Percentiles rank a stretch among this genome's conserved stretches.
Conservation (phyloP, 1,140 invertebrate species). For the Dolichoris vasculosae region DNA sequence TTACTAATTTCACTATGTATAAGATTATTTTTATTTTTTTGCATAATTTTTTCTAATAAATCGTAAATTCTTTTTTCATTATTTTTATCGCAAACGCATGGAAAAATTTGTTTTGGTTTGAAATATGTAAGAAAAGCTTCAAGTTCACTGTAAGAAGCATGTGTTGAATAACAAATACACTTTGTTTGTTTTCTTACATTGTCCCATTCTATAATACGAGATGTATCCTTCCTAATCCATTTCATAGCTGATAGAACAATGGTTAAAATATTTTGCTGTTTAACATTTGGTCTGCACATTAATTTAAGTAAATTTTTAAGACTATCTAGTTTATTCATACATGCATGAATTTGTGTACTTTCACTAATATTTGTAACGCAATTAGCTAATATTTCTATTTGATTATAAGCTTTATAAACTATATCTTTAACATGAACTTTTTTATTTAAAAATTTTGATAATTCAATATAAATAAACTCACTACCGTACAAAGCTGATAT, state of each 20-base stretch:
- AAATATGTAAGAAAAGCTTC: constrained; percentile 75
- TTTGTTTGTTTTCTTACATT: constrained; percentile 58
- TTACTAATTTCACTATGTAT: constrained; percentile 17
- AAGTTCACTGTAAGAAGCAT: constrained; percentile 78
- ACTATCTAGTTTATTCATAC: constrained; percentile 58
- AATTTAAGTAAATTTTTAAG: constrained; percentile 45
- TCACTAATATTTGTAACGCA: constrained; percentile 66
- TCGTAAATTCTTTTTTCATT: constrained; percentile 43
- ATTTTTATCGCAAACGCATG: constrained; percentile 71
- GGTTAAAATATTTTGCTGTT: constrained; percentile 61
- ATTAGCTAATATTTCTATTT: constrained; percentile 68
- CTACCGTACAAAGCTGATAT: constrained; percentile 77
- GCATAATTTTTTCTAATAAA: constrained; percentile 58
- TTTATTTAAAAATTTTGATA: constrained; percentile 73
- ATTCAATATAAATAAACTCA: constrained; percentile 78
- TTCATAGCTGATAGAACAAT: constrained; percentile 75
- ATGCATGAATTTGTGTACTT: constrained; percentile 72
- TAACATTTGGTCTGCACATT: constrained; percentile 57
- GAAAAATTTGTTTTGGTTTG: constrained; percentile 72
- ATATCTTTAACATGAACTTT: constrained; percentile 75
- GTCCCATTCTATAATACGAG: constrained; percentile 63
- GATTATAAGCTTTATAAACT: constrained; percentile 66
- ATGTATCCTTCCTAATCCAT: constrained; percentile 71
- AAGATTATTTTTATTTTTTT: constrained; percentile 24
- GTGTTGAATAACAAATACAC: constrained; percentile 79